A percentile compares a stretch with the other conserved stretches of the same genome.
phyloP scores from a whole-genome alignment of 1,140 invertebrate genomes.

The Brachionus rubens region DNA sequence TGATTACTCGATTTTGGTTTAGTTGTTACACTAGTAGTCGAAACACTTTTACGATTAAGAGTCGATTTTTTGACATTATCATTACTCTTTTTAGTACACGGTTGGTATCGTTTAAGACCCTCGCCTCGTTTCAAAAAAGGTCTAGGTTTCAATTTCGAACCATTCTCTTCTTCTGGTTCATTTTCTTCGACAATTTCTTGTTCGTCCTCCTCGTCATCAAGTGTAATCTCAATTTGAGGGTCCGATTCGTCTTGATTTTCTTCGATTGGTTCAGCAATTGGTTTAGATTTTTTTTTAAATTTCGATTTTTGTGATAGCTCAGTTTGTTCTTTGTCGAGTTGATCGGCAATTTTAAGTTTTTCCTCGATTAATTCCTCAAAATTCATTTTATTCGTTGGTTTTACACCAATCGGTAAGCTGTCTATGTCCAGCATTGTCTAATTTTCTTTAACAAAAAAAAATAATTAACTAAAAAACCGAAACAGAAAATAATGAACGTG shows the following conservation, averaged over 20 bases:
- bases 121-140: constrained; percentile 35
- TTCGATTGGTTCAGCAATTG: background rate
- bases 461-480: too few relatives aligned
- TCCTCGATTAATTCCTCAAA: constrained; percentile 33
- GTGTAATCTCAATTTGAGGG: background rate
- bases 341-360: constrained; percentile 42
- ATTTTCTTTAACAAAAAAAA: background rate
- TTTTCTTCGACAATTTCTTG: background rate
- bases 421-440: constrained; percentile 15
- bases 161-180: background rate
- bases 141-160: background rate
- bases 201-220: background rate
- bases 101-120: constrained; percentile 40
- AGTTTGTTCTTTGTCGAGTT: constrained; percentile 1
- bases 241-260: constrained; percentile 3
- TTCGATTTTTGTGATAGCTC: background rate
- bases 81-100: background rate
- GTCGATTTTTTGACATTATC: background rate
- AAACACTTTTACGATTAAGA: constrained; percentile 8
- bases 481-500: background rate
- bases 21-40: background rate
- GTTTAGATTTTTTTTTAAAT: background rate
- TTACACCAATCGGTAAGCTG: constrained; percentile 23
- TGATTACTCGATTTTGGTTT: background rate
- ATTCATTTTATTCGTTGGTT: constrained; percentile 18